A percentile compares a stretch with the other conserved stretches of the same genome.
phyloP scores from a whole-genome alignment of 2,888 invertebrate genomes.

The Leucophenga montana region DNA sequence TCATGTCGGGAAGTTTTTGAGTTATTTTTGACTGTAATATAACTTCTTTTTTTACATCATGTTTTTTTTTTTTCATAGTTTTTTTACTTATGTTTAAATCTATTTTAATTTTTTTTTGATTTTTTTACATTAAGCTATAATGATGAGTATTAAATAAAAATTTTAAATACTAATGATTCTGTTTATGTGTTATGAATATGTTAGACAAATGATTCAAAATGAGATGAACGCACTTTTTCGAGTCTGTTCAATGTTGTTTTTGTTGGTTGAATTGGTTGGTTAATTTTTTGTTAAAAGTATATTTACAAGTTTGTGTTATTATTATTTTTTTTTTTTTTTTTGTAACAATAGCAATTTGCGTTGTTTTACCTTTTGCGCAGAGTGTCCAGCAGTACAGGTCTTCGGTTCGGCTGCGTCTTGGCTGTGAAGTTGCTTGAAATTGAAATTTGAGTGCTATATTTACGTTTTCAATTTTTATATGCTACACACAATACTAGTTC shows the following conservation, averaged over 20 bases:
- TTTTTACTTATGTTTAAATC: slow-evolving; percentile 42
- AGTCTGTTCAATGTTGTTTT: too few species aligned
- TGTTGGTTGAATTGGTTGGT: not conserved
- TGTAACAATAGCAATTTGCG: not conserved
- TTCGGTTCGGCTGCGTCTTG: too few species aligned
- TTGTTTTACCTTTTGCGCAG: too few species aligned
- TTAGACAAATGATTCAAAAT: too few species aligned
- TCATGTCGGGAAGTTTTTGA: slow-evolving; percentile 3
- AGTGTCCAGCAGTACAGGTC: too few species aligned
- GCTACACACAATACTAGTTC: too few species aligned
- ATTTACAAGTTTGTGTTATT: not conserved
- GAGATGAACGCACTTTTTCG: too few species aligned
- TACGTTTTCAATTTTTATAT: too few species aligned
- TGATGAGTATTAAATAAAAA: slow-evolving; percentile 57
- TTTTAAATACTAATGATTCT: too few species aligned
- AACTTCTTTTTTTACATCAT: slow-evolving; percentile 18
- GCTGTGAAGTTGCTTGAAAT: too few species aligned
- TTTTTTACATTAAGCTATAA: slow-evolving; percentile 61
- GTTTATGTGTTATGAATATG: too few species aligned
- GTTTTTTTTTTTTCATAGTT: slow-evolving; percentile 26
- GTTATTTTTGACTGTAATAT: slow-evolving; percentile 10
- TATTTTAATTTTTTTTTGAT: slow-evolving; percentile 54
- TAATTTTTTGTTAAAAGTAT: slow-evolving; percentile 24
- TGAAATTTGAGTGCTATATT: too few species aligned
- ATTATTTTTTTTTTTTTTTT: slow-evolving; percentile 17